These are phyloP conservation scores for Etia nguti DNA, from an alignment of 2,113 vertebrate species.

Conservation along the genomic window DNA sequence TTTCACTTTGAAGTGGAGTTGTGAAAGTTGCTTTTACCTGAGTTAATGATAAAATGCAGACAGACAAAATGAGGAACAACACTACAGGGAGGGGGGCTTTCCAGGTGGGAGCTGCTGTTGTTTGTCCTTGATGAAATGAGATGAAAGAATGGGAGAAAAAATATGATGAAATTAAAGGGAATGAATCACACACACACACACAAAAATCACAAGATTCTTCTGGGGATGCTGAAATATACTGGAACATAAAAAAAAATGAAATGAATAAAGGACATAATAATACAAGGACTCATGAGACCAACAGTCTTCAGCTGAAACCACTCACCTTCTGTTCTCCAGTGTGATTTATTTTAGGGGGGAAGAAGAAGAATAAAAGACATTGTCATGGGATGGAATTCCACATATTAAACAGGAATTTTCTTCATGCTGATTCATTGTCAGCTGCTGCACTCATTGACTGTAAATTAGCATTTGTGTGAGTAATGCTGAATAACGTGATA, in stretches of 20 bases:
- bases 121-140: constrained; percentile 31
- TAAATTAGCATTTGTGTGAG: neutral
- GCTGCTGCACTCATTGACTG: neutral
- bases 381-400: neutral
- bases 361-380: neutral
- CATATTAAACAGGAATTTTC: neutral
- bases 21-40: constrained; percentile 48
- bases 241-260: neutral
- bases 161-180: constrained; percentile 20
- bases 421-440: neutral
- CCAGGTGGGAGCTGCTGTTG: neutral
- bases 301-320: neutral
- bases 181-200: neutral
- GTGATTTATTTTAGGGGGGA: neutral
- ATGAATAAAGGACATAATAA: neutral
- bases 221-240: neutral
- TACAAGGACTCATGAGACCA: neutral
- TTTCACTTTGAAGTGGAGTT: constrained; percentile 35
- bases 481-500: neutral
- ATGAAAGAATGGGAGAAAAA: constrained; percentile 35
- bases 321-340: constrained; percentile 62
- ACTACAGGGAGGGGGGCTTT: neutral
- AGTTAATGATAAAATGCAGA: constrained; percentile 20
- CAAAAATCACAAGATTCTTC: neutral
- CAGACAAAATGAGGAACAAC: constrained; percentile 25